Evolutionary conservation across 1,140 invertebrate species (phyloP), one percentile per base, ranked within the genome.

Genomic region (Neomicropteryx cornuta): DNA sequence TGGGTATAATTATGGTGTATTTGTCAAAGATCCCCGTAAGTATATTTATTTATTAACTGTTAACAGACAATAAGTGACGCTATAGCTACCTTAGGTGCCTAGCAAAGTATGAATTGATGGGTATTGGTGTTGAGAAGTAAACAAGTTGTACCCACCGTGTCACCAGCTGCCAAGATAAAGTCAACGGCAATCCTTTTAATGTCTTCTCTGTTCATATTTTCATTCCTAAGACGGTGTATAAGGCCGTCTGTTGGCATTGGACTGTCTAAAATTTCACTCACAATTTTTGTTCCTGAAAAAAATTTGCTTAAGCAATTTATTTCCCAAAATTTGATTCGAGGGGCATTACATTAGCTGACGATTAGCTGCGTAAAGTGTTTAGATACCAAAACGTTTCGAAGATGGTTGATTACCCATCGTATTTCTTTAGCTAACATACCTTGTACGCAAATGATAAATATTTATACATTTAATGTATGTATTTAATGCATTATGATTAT

Each of bases 91-190:
- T 8, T 8, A 27, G 23, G 8, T 27, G 23, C 8, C 8, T 27
- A 27, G 8, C 13, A 8, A 8, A 8, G 23, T 27, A 27, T 27
- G 6, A 13, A 36, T 24, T 54, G n/a, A n/a, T n/a, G n/a, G n/a
- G n/a, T n/a, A n/a, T n/a, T n/a, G n/a, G n/a, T n/a, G n/a, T n/a
- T n/a, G n/a, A n/a, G n/a, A n/a, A n/a, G n/a, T n/a, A n/a, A n/a
- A n/a, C n/a, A n/a, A n/a, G n/a, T n/a, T n/a, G n/a, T n/a, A 46
- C 61, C 66, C 58, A 89, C 87, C 53, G 90, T 94, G 60, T 94
- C 90, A 20, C 87, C 87, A 38, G 87, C 88, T 22, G 87, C 88
- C 39, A 94, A 71, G 29, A 94, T 77, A 27, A 94, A 73, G 68
- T 95, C 90, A 2, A 77, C 71, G 18, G 89, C 71, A 24, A 93